Conservation (phyloP, 2,113 vertebrate genomes). For the Tenebrosternarchus preto region DNA sequence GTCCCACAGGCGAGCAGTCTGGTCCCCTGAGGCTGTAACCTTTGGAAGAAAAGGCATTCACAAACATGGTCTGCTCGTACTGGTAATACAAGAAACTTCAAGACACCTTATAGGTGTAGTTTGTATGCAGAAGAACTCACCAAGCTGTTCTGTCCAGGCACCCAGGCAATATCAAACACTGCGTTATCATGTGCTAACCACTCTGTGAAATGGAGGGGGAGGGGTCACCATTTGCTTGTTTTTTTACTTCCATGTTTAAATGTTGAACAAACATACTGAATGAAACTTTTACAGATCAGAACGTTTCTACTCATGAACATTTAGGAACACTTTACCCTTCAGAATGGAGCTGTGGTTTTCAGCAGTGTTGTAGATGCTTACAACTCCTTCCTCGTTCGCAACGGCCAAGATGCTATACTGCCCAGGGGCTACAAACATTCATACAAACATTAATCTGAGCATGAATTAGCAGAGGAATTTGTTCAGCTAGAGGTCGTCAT, state of each 20-base stretch:
- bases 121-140: conserved; percentile 72
- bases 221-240: no score
- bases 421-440: conserved; percentile 70
- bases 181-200: conserved; percentile 97
- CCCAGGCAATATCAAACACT: conserved; percentile 96
- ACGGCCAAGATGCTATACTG: conserved; percentile 81
- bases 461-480: no score
- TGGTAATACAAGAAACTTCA: background rate
- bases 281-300: background rate
- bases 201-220: conserved; percentile 76
- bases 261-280: background rate
- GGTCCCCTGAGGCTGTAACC: conserved; percentile 97
- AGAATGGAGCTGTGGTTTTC: conserved; percentile 72
- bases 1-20: conserved; percentile 93
- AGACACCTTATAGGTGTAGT: background rate
- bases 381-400: conserved; percentile 93
- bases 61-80: background rate
- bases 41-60: conserved; percentile 59
- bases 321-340: conserved; percentile 75
- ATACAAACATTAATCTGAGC: no score
- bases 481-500: no score
- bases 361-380: conserved; percentile 88
- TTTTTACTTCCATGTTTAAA: background rate
- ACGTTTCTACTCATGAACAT: background rate
- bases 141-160: conserved; percentile 86